phyloP scores from a whole-genome alignment of 2,797 vertebrate species.

The Propithecus perrieri region DNA sequence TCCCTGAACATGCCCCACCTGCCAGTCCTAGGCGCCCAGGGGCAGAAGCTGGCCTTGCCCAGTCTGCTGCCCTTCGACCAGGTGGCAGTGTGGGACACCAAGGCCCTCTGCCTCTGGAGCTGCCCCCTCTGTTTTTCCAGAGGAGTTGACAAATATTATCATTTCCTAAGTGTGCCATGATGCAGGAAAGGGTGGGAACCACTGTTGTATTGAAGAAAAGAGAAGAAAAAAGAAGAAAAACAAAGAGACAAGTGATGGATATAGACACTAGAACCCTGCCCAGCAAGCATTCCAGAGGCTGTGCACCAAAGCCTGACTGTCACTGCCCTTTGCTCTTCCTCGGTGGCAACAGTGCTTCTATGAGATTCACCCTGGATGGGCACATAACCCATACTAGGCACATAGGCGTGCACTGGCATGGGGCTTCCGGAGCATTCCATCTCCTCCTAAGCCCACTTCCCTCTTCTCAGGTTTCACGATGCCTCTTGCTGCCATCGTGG shows the following conservation, averaged over 20 bases:
- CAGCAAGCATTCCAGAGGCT: neutral
- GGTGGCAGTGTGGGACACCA: neutral
- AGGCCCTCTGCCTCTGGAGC: neutral
- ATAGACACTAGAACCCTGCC: neutral
- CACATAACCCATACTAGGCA: neutral
- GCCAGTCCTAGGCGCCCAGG: accelerated
- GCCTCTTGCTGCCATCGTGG: neutral
- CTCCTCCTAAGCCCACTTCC: neutral
- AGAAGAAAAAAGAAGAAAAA: neutral
- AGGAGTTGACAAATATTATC: neutral
- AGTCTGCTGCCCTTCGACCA: neutral
- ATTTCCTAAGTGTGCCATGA: neutral
- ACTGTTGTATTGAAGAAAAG: neutral
- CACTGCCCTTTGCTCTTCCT: neutral
- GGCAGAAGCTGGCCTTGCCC: neutral
- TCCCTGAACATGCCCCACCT: neutral
- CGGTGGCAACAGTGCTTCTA: neutral
- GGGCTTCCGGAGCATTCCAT: neutral
- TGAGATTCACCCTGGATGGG: neutral
- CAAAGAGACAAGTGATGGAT: neutral
- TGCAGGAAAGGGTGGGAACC: neutral
- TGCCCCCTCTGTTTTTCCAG: neutral
- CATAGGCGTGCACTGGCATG: neutral
- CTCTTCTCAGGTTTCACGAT: neutral
- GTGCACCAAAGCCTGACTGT: neutral